A percentile compares a stretch with the other conserved stretches of the same genome.
These are phyloP conservation scores for Chrysomallon squamiferum DNA, from an alignment of 1,140 invertebrate species.

Conservation along the genomic window DNA sequence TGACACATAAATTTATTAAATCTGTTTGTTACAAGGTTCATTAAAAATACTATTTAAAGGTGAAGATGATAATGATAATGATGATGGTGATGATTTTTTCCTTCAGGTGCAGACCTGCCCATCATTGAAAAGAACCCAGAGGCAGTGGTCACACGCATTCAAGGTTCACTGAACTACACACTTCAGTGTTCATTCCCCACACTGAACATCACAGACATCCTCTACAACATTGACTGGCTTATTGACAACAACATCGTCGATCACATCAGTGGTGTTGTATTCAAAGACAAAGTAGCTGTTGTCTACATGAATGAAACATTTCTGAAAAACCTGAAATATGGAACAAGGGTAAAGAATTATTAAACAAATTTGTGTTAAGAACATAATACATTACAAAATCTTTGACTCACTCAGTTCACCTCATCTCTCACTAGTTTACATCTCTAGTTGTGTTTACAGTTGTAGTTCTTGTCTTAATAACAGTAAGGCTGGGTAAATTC, in stretches of 20 bases:
- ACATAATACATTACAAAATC: too few species aligned
- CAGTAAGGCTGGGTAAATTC: neutral
- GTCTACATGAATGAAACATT: conserved; percentile 21
- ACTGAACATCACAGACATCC: conserved; percentile 9
- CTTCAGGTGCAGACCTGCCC: conserved; percentile 20
- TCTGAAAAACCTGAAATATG: conserved; percentile 27
- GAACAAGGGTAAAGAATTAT: conserved; percentile 28
- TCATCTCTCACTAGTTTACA: too few species aligned
- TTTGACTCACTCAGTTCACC: too few species aligned
- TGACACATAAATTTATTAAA: neutral
- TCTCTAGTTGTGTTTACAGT: neutral
- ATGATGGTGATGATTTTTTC: neutral
- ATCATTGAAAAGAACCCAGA: conserved; percentile 25
- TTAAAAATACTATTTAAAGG: neutral
- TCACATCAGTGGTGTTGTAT: neutral
- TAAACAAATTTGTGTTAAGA: too few species aligned
- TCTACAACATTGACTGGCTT: conserved; percentile 32
- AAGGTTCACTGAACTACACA: conserved; percentile 11
- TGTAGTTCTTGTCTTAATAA: neutral
- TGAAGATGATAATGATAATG: neutral
- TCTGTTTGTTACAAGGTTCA: neutral
- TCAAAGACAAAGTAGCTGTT: conserved; percentile 2
- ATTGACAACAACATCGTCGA: conserved; percentile 25
- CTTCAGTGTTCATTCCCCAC: conserved; percentile 25
- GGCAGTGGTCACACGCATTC: conserved; percentile 10